Base-by-base conservation (phyloP, 92 coral and sea anemone genomes). In the Zoanthus sociatus region DNA sequence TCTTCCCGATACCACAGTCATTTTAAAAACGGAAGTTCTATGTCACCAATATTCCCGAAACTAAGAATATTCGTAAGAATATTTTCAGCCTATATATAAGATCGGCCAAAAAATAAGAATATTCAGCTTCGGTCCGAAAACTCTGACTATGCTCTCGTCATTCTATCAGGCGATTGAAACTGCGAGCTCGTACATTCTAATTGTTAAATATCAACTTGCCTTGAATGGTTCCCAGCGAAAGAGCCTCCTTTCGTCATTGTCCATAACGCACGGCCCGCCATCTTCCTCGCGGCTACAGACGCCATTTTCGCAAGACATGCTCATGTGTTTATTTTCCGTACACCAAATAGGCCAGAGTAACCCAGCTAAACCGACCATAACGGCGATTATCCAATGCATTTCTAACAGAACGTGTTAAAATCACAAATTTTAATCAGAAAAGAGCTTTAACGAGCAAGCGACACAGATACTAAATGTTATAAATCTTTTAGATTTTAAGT, bases 151-250 rank as follows among this genome's bases (percentile, higher is more conserved):
- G 26, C 26, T 26, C 26, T 26, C 26, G 26, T 26, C 26, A 26
- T 26, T 26, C 26, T 26, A 26, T 26, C 26, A 26, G 26, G 26
- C 26, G 26, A 26, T 26, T 26, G 26, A 26, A 26, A 26, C 26
- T 26, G 26, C 26, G 0, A 26, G 26, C 26, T 26, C 26, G 26
- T 26, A 26, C 26, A 26, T 26, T 26, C 26, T 26, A 26, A 26
- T 26, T 26, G 26, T 26, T 26, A 26, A 26, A 26, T 26, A 26
- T 26, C 4, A 71, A 37, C 75, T 73, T 88, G 91, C 98, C 98
- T 93, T 93, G 13, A 94, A 37, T 37, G 98, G 98, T 11, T 94
- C 98, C 94, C 94, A 94, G 88, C 98, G 89, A 64, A 48, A 89
- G 46, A 94, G 89, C 58, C 93, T 84, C 66, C 84, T 72, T 42